A percentile compares a stretch with the other conserved stretches of the same genome.
Conservation (phyloP, 2,888 invertebrate species). For the Xestia c-nigrum region DNA sequence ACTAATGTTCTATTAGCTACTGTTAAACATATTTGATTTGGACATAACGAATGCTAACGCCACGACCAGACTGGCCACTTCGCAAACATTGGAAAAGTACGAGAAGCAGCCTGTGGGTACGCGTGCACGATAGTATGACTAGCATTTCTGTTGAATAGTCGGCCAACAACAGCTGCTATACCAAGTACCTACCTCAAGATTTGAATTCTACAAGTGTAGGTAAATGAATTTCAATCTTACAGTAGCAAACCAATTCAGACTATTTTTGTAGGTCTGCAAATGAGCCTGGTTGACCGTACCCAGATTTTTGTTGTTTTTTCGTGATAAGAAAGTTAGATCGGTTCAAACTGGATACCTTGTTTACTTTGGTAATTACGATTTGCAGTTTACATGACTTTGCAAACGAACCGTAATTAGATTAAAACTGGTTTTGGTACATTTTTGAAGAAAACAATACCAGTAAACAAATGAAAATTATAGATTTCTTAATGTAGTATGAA, state of each 20-base stretch:
- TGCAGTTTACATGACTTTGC: conserved; percentile 6
- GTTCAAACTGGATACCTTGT: conserved; percentile 20
- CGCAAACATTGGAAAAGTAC: conserved; percentile 89
- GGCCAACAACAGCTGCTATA: not conserved
- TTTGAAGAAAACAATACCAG: conserved; percentile 5
- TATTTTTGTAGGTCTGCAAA: not conserved
- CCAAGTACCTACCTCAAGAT: not conserved
- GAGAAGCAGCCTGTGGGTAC: conserved; percentile 59
- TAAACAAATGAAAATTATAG: not conserved
- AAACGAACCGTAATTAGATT: conserved; percentile 9
- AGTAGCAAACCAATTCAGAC: not conserved
- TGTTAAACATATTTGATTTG: conserved; percentile 86
- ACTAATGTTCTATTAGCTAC: conserved; percentile 80
- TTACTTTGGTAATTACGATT: conserved; percentile 7
- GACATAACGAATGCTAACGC: conserved; percentile 78
- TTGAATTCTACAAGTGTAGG: not conserved
- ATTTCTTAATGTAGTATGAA: not conserved
- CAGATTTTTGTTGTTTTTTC: conserved; percentile 12
- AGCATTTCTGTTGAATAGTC: conserved; percentile 7
- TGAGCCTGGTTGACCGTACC: not conserved
- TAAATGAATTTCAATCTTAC: not conserved
- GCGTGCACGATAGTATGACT: conserved; percentile 37
- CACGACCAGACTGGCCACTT: conserved; percentile 71
- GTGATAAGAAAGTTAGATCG: conserved; percentile 3
- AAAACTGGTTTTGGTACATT: conserved; percentile 20